Percentiles rank a stretch among this genome's conserved stretches.
Evolutionary conservation across 1,140 invertebrate genomes (phyloP).

Genomic region (Eciton burchellii): DNA sequence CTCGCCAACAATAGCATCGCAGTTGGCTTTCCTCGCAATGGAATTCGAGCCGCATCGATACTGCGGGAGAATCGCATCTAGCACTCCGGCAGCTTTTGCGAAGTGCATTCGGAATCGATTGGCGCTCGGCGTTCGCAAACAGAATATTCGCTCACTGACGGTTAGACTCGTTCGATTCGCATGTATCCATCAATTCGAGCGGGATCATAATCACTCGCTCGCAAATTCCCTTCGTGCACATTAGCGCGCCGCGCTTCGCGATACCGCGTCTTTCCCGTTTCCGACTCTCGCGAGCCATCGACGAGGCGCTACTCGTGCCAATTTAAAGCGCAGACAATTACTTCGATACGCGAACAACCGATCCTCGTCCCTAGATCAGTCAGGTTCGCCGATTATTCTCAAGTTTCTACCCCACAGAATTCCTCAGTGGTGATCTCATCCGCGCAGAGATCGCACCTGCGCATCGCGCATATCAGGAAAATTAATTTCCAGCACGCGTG

Average conservation of each 20-base stretch:
- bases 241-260: background rate
- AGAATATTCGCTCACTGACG: conserved; percentile 72
- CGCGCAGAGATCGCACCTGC: too few species aligned
- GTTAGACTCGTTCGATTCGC: conserved; percentile 63
- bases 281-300: background rate
- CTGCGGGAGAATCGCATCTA: conserved; percentile 59
- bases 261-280: conserved; percentile 12
- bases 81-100: conserved; percentile 75
- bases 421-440: too few species aligned
- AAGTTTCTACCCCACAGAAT: too few species aligned
- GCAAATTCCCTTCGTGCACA: conserved; percentile 34
- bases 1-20: conserved; percentile 64
- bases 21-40: conserved; percentile 67
- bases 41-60: conserved; percentile 67
- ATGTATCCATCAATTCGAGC: conserved; percentile 53
- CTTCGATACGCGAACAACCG: background rate
- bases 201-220: conserved; percentile 29
- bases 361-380: too few species aligned
- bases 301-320: background rate
- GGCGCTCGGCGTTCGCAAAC: conserved; percentile 69
- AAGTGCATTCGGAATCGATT: conserved; percentile 76
- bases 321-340: background rate
- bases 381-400: too few species aligned
- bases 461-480: too few species aligned
- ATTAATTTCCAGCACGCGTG: too few species aligned